Conservation (phyloP, 2,888 invertebrate genomes). For the Aelia acuminata region DNA sequence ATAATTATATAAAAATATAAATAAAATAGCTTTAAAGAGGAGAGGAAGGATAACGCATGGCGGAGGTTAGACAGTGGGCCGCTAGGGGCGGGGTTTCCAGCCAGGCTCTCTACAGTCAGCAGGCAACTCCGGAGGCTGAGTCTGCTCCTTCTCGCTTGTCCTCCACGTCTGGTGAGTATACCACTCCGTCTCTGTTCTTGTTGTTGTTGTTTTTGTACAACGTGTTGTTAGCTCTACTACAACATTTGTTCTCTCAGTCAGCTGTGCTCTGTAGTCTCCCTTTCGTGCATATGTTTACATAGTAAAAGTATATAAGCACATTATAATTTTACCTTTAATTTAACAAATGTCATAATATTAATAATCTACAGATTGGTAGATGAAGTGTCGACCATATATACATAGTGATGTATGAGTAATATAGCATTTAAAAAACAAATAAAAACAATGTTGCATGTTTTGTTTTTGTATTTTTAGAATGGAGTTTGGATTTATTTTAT, state of each 20-base stretch:
- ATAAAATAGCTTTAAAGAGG: background rate
- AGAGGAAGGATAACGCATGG: background rate
- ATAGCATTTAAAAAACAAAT: too few relatives aligned
- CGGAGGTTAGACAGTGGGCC: background rate
- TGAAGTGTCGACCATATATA: background rate
- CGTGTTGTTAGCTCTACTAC: background rate
- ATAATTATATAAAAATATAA: too few relatives aligned
- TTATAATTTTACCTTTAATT: background rate
- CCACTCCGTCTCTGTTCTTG: background rate
- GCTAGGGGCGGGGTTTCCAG: slow-evolving; percentile 55
- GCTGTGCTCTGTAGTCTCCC: background rate
- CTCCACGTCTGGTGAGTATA: slow-evolving; percentile 53
- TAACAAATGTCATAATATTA: background rate
- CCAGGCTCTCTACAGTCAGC: slow-evolving; percentile 45
- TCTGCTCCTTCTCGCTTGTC: background rate
- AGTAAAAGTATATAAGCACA: background rate
- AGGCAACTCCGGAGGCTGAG: background rate
- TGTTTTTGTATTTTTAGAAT: too few relatives aligned
- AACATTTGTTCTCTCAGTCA: background rate
- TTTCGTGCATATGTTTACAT: slow-evolving; percentile 37
- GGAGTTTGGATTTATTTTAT: too few relatives aligned
- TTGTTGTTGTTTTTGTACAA: background rate
- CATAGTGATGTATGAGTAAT: too few relatives aligned
- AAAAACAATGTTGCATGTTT: too few relatives aligned
- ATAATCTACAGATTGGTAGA: background rate